phyloP scores from a whole-genome alignment of 64 coral and sea anemone genomes.

The Dendrophyllia cribrosa region DNA sequence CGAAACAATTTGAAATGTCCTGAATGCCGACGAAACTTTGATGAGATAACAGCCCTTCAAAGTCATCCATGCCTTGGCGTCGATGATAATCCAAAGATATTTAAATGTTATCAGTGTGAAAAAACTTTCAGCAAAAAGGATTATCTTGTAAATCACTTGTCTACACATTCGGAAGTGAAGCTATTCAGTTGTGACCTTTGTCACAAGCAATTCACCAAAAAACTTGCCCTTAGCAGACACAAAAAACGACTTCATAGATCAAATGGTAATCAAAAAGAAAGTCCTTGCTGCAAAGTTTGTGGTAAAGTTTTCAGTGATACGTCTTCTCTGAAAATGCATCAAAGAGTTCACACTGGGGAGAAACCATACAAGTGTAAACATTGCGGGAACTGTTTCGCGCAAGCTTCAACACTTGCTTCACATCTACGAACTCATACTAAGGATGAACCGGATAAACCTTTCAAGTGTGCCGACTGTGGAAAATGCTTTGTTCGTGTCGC shows the following conservation, averaged over 20 bases:
- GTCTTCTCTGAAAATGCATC: neutral
- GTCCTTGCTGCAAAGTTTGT: neutral
- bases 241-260: neutral
- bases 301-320: neutral
- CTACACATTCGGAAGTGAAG: neutral
- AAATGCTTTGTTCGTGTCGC: slow-evolving; percentile 29
- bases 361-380: slow-evolving; percentile 25
- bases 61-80: neutral
- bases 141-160: neutral
- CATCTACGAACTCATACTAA: slow-evolving; percentile 31
- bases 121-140: neutral
- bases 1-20: neutral
- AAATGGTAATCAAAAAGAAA: neutral
- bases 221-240: neutral
- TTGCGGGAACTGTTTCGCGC: slow-evolving; percentile 31
- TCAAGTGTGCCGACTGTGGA: slow-evolving; percentile 50
- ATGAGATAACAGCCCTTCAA: neutral
- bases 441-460: neutral
- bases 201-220: slow-evolving; percentile 19
- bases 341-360: slow-evolving; percentile 7
- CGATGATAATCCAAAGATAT: neutral
- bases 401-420: neutral
- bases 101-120: neutral
- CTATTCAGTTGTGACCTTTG: slow-evolving; percentile 28
- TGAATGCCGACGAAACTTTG: neutral